Base-by-base conservation (phyloP, 2,888 invertebrate species). In the Malthinus flaveolus region DNA sequence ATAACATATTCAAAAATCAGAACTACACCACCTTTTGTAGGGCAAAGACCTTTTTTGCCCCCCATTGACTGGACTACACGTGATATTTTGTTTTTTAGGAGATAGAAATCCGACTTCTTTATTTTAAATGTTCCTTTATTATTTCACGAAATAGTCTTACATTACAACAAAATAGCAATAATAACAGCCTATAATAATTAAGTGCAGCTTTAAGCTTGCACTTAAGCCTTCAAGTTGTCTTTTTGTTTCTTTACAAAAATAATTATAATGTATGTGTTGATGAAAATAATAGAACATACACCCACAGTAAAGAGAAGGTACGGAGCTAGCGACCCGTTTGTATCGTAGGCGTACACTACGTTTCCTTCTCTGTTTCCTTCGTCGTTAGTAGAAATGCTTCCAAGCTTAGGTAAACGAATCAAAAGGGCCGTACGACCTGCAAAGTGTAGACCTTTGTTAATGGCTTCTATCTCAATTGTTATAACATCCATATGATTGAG, bases 231-330 rank as follows among this genome's bases (percentile, higher is more conserved):
- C 5, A 3, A 2, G 23, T n/a, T 13, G 3, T 8, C 4, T 15
- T 12, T 49, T 35, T 49, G 36, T 13, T 46, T 56, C 8, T 50
- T 49, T 45, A 56, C 34, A 50, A 56, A 56, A 44, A 56, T 23
- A 10, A 42, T 45, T 1, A 46, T 15, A 13, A 56, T 10, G 9
- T 32, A 56, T 1, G 49, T 32, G 11, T 56, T 56, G 11, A 49
- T 50, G 32, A 49, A 56, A 13, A 56, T 32, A 32, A 56, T 49
- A 12, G 32, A 35, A 36, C 36, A 37, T 9, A 47, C 53, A 13
- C 46, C 11, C 12, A 47, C 31, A 7, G 46, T 9, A 9, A 53
- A 53, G 11, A 53, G 37, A 3, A 53, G 10, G 7, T 37, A 12
- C 1, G 53, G 46, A 1, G 34, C 5, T 7, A 13, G 13, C 9